Base-by-base conservation (phyloP, 2,797 vertebrate genomes). In the Acrossocheilus fasciatus region DNA sequence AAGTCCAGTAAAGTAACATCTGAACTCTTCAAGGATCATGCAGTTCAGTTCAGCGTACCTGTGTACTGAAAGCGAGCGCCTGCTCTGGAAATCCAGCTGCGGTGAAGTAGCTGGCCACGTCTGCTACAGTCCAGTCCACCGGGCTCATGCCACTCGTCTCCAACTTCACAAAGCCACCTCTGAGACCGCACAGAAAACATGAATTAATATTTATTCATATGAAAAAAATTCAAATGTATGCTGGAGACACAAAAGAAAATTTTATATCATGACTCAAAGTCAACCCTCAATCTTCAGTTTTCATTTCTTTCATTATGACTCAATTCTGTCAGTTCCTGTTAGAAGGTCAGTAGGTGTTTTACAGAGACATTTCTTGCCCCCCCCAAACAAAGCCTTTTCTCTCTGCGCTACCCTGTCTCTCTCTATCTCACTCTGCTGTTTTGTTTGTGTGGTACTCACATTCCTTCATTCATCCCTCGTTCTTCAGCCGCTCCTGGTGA, bases 91-190 rank as follows among this genome's bases (percentile, higher is more conserved):
- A 98, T 68, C 97, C 97, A 0, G 94, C 96, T 34, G 94, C 94
- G 0, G 96, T 96, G 92, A 98, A 96, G 90, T 98, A 98, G 84
- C 94, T 95, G 83, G 96, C 97, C 86, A 98, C 97, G 4, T 98
- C 97, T 47, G 95, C 95, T 82, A 97, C 96, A 0, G 96, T 97
- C 97, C 97, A 98, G 89, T 97, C 96, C 80, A 96, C 92, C 0
- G 96, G 96, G 80, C 95, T 96, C 8, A 94, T 87, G 20, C 82
- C 85, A 18, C 11, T 11, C 45, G 91, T 95, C 91, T 96, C 96
- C 17, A 92, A 93, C 90, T 95, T 95, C 75, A 95, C 83, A 26
- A 91, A 91, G 45, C 96, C 96, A 36, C 41, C 52, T 34, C 59
- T 85, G 34, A 82, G 4, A 74, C 62, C 66, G 1, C 47, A 68